Evolutionary conservation across 1,140 invertebrate genomes (phyloP), one percentile per base, ranked within the genome.

Genomic region (Zophobas morio): DNA sequence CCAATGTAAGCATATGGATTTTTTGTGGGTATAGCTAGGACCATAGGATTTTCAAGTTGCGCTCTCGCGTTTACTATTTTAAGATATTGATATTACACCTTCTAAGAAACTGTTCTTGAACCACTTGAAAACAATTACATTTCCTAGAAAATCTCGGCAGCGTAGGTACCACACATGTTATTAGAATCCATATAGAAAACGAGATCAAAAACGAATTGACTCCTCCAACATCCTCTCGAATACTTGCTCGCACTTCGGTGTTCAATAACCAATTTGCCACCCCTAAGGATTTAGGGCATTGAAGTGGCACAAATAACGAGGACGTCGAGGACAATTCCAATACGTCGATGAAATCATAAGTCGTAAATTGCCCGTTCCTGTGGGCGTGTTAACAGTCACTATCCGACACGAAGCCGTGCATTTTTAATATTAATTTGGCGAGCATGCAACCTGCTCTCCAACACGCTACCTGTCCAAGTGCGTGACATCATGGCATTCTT

Each of bases 401-500:
- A 66, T 66, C 39, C 60, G 39, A 42, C 60, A 66, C 60, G 60
- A 66, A 66, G 39, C 60, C 60, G 36, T 66, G 60, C 60, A 66
- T 66, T 66, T 66, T 66, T 66, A 66, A 66, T 66, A 66, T 66
- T 66, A 66, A 66, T 66, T 66, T 66, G 60, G 60, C 60, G 60
- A 66, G 39, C 60, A 66, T 66, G 60, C 60, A 66, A 66, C 39
- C 39, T 66, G 60, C 60, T 66, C 60, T 66, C 20, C 36, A 42
- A 39, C 60, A 66, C 60, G 60, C 60, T 42, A 66, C 60, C 60
- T 66, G 60, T 66, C 46, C 49, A 73, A 73, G 71, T 73, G 71
- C 71, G 71, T 73, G 71, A 54, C 54, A 73, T 73, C 54, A 73
- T 73, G 39, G 71, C 71, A 73, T 73, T 73, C 47, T 73, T 73